Evolutionary conservation across 2,113 vertebrate genomes (phyloP).

Genomic region (Triplophysa dalaica): DNA sequence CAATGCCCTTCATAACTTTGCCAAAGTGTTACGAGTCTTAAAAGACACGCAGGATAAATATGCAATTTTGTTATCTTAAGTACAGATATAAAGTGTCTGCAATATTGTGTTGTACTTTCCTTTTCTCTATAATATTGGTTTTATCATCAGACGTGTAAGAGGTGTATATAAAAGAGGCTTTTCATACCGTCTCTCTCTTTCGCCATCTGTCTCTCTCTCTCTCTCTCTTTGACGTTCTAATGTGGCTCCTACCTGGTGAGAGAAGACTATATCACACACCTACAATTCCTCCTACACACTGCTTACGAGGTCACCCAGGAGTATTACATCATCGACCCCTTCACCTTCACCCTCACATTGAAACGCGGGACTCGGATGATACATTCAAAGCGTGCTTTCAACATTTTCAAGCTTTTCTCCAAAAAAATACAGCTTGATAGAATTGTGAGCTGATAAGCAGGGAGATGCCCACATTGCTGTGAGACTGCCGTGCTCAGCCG

Average conservation of each 20-base stretch:
- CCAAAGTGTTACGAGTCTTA: background rate
- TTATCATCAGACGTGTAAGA: too few species aligned
- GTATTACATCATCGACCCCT: conserved; percentile 44
- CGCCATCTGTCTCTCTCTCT: background rate
- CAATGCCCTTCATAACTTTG: background rate
- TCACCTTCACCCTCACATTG: conserved; percentile 8
- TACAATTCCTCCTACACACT: conserved; percentile 35
- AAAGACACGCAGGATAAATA: too few species aligned
- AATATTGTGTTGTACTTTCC: too few species aligned
- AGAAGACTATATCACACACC: conserved; percentile 43
- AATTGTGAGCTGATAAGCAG: conserved; percentile 9
- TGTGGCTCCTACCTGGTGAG: conserved; percentile 43
- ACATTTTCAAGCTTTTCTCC: conserved; percentile 15
- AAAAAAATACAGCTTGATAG: background rate
- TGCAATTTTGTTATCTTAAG: too few species aligned
- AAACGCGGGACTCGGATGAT: conserved; percentile 19
- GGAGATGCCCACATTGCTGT: conserved; percentile 59
- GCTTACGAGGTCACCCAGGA: conserved; percentile 27
- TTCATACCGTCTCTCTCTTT: background rate
- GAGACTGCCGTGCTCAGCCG: conserved; percentile 14
- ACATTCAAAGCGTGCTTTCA: background rate
- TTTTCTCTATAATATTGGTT: too few species aligned
- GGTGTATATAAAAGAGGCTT: conserved; percentile 7
- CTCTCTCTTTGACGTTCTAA: background rate
- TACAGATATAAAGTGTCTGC: too few species aligned